These are phyloP conservation scores for Drosophila pullipes DNA, from an alignment of 2,888 invertebrate genomes.

Conservation along the genomic window DNA sequence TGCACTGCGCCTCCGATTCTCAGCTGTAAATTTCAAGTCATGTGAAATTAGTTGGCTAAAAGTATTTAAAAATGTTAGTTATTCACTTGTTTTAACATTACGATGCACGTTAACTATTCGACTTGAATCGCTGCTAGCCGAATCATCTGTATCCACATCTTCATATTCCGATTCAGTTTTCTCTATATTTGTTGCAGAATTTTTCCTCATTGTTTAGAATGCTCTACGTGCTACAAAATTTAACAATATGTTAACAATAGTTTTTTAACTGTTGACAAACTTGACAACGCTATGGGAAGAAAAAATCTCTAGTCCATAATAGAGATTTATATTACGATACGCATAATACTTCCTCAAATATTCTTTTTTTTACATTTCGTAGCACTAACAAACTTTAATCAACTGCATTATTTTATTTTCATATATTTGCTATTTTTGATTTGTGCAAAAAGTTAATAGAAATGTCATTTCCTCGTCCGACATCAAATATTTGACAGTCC, in stretches of 20 bases:
- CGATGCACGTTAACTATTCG: constrained; percentile 21
- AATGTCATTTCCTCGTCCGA: constrained; percentile 18
- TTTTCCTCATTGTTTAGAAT: background rate
- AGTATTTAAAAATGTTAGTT: background rate
- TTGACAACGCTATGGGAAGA: background rate
- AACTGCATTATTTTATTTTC: background rate
- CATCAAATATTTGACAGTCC: constrained; percentile 19
- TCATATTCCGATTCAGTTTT: background rate
- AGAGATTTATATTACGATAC: background rate
- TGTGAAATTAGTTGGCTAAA: background rate
- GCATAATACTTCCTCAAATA: background rate
- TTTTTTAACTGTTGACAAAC: background rate
- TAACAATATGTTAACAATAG: background rate
- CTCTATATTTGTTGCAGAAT: background rate
- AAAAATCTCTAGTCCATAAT: background rate
- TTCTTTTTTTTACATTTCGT: background rate
- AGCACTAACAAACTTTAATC: background rate
- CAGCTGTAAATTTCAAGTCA: constrained; percentile 36
- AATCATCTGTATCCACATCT: constrained; percentile 2
- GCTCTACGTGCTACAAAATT: background rate
- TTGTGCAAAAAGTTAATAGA: constrained; percentile 12
- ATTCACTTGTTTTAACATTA: constrained; percentile 56
- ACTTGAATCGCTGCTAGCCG: constrained; percentile 31
- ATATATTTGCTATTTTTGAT: background rate
- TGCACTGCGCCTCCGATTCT: constrained; percentile 11